Evolutionary conservation across 1,140 invertebrate genomes (phyloP).

Genomic region (Diachasmimorpha longicaudata): DNA sequence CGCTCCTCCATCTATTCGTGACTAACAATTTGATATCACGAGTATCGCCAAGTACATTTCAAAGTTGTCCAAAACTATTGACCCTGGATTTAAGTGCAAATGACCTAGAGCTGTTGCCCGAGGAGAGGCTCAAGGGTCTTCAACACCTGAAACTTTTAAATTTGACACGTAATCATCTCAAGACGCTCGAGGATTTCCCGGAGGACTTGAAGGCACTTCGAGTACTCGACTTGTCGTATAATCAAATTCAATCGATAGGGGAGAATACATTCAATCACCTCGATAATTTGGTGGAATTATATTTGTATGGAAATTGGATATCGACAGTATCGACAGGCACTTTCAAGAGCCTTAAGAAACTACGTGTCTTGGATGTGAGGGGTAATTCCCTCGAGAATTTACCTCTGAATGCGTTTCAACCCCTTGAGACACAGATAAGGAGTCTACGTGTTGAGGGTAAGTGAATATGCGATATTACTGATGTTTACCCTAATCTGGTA

Average conservation of each 20-base stretch:
- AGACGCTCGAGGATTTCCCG: slow-evolving; percentile 84
- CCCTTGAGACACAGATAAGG: slow-evolving; percentile 81
- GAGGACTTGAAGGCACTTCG: slow-evolving; percentile 77
- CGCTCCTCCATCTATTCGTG: slow-evolving; percentile 77
- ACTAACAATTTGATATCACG: slow-evolving; percentile 77
- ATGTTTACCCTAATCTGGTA: slow-evolving; percentile 47
- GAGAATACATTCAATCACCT: slow-evolving; percentile 79
- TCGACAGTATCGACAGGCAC: slow-evolving; percentile 77
- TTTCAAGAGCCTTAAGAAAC: slow-evolving; percentile 78
- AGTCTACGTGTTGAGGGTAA: slow-evolving; percentile 80
- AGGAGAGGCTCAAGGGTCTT: slow-evolving; percentile 82
- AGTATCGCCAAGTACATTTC: slow-evolving; percentile 85
- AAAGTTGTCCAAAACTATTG: slow-evolving; percentile 76
- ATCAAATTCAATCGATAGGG: slow-evolving; percentile 79
- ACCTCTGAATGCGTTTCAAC: slow-evolving; percentile 76
- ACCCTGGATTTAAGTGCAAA: slow-evolving; percentile 84
- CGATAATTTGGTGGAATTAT: slow-evolving; percentile 75
- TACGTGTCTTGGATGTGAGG: slow-evolving; percentile 81
- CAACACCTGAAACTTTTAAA: slow-evolving; percentile 76
- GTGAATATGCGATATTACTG: slow-evolving; percentile 26
- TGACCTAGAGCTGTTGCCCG: slow-evolving; percentile 81
- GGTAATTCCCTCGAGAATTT: slow-evolving; percentile 84
- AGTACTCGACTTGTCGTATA: slow-evolving; percentile 81
- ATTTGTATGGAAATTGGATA: slow-evolving; percentile 84
- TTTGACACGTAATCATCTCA: slow-evolving; percentile 81